A percentile compares a stretch with the other conserved stretches of the same genome.
Evolutionary conservation across 2,888 invertebrate genomes (phyloP).

Genomic region (Hirtodrosophila alboralis): DNA sequence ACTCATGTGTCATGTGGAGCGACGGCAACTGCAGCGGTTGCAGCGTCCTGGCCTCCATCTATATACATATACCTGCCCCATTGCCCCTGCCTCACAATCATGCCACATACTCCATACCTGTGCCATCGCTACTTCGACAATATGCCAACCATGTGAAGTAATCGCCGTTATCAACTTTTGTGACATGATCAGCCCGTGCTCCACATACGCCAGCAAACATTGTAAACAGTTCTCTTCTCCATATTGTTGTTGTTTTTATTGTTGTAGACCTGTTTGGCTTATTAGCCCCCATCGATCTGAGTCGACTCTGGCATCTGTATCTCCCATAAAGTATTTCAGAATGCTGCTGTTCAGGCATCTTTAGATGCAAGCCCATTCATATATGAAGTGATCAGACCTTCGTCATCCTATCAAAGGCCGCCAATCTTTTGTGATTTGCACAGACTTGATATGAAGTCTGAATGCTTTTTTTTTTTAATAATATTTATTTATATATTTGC

Average conservation of each 20-base stretch:
- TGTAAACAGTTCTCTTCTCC: slow-evolving; percentile 35
- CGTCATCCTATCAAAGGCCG: slow-evolving; percentile 7
- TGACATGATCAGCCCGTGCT: slow-evolving; percentile 76
- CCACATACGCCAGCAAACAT: slow-evolving; percentile 52
- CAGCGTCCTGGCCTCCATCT: slow-evolving; percentile 31
- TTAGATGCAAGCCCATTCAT: slow-evolving; percentile 19
- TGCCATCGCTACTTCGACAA: slow-evolving; percentile 66
- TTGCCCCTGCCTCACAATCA: slow-evolving; percentile 11
- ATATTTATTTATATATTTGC: not conserved
- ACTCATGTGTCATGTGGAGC: slow-evolving; percentile 78
- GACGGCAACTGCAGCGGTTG: slow-evolving; percentile 60
- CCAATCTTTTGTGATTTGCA: slow-evolving; percentile 7
- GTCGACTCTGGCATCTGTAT: slow-evolving; percentile 46
- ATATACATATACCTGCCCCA: slow-evolving; percentile 17
- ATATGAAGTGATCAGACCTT: slow-evolving; percentile 21
- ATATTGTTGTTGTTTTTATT: slow-evolving; percentile 25
- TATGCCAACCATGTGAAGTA: slow-evolving; percentile 81
- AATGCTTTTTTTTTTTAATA: not conserved
- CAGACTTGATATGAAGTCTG: not conserved
- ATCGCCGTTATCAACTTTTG: slow-evolving; percentile 80
- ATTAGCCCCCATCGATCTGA: slow-evolving; percentile 60
- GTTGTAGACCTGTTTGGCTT: slow-evolving; percentile 35
- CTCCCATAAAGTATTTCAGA: slow-evolving; percentile 18
- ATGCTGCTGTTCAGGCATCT: slow-evolving; percentile 6
- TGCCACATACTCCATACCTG: slow-evolving; percentile 39